Conservation (phyloP, 2,888 invertebrate genomes). For the Heliconius ismenius region DNA sequence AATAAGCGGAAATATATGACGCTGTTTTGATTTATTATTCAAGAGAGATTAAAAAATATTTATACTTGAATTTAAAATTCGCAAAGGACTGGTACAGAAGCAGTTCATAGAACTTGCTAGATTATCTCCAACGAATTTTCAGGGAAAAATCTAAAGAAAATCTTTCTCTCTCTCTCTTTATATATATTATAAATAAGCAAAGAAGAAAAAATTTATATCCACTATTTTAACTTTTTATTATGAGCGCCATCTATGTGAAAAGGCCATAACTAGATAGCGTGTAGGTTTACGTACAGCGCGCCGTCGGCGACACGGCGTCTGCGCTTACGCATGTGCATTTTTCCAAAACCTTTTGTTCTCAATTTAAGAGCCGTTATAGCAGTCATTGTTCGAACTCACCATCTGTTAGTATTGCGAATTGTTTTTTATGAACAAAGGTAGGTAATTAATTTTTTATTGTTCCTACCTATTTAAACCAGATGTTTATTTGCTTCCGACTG, state of each 20-base stretch:
- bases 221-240: not conserved
- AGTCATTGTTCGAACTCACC: conserved; percentile 38
- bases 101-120: too few relatives aligned
- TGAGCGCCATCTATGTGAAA: conserved; percentile 65
- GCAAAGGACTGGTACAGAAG: too few relatives aligned
- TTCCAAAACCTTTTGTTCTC: conserved; percentile 37
- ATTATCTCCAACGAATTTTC: too few relatives aligned
- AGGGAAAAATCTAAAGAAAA: too few relatives aligned
- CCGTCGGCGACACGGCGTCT: conserved; percentile 51
- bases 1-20: too few relatives aligned
- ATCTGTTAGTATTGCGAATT: conserved; percentile 38
- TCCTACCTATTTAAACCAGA: conserved; percentile 20
- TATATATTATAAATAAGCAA: too few relatives aligned
- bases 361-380: conserved; percentile 37
- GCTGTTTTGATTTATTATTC: too few relatives aligned
- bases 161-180: too few relatives aligned
- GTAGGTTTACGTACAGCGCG: conserved; percentile 27
- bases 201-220: not conserved
- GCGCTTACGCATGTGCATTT: conserved; percentile 44
- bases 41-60: too few relatives aligned
- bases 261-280: conserved; percentile 59
- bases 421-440: conserved; percentile 28
- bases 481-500: conserved; percentile 26
- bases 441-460: conserved; percentile 28
- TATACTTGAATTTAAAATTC: too few relatives aligned